Evolutionary conservation across 2,113 vertebrate genomes (phyloP), one percentile per base, ranked within the genome.

Genomic region (Gasterosteus nipponicus): DNA sequence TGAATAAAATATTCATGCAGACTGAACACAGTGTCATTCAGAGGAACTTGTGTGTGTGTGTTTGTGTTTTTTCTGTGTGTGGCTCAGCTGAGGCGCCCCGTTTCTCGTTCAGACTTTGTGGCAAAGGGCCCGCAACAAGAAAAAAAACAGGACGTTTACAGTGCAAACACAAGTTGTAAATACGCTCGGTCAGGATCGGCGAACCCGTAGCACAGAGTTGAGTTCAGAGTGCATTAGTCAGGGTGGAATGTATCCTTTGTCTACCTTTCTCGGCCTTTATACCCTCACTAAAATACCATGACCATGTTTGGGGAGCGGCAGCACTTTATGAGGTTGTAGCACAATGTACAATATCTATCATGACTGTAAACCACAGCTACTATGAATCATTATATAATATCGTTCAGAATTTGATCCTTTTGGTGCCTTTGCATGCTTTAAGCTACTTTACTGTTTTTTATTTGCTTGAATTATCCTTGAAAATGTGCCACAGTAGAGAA

Each of bases 121-220:
- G 68, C 54, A 83, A 33, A 76, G 68, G 41, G 57, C 78, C 74
- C 63, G 41, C 84, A 62, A 75, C 44, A 64, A 29, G 67, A 39
- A 73, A 38, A 38, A 38, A 38, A 38, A 38, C 35, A 38, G 5
- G 35, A 6, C 35, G 35, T 38, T 38, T 38, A 38, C 51, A 53
- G 47, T 73, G 35, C 58, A 33, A 39, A 63, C 26, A 44, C 16
- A 15, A 42, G 5, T 51, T 68, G 64, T 49, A 19, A 58, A 61
- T 18, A 42, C 26, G 19, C 1, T 0, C 1, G 22, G 8, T 58
- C 3, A 18, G 19, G 31, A 19, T 46, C 53, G n/a, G 26, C 19
- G 19, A 16, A 44, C 10, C 0, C 3, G 42, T 16, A 51, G 18
- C 15, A 15, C 1, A 58, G 44, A 70, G 63, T 51, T 54, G 46